Conservation (phyloP, 2,797 vertebrate species). For the Sebastes hubbsi region DNA sequence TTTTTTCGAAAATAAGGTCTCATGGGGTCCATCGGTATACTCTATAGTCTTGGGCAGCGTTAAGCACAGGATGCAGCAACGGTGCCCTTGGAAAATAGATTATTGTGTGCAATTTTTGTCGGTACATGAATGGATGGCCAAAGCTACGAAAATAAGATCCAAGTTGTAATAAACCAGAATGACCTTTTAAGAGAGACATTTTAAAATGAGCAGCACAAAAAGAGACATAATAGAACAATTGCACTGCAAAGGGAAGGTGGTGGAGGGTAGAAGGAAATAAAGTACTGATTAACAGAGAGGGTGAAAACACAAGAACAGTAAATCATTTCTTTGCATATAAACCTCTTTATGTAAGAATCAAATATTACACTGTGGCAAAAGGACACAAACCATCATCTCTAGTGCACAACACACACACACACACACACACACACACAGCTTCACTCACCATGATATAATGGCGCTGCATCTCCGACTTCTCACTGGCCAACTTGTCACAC, state of each 20-base stretch:
- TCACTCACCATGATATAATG: slow-evolving; percentile 95
- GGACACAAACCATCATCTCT: neutral
- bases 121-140: neutral
- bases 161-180: neutral
- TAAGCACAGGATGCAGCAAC: neutral
- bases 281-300: neutral
- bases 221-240: neutral
- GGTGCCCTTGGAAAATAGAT: neutral
- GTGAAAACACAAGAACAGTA: neutral
- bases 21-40: too few relatives aligned
- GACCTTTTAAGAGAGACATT: neutral
- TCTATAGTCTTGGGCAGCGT: neutral
- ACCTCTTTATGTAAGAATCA: neutral
- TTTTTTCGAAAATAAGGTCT: too few relatives aligned
- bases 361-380: neutral
- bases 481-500: slow-evolving; percentile 97
- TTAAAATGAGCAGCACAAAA: neutral
- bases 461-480: slow-evolving; percentile 99
- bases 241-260: neutral
- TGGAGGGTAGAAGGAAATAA: neutral
- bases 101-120: neutral
- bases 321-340: neutral
- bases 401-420: neutral
- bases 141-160: neutral
- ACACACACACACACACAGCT: neutral